Conservation (phyloP, 1,140 invertebrate species). For the Drosophila tani region DNA sequence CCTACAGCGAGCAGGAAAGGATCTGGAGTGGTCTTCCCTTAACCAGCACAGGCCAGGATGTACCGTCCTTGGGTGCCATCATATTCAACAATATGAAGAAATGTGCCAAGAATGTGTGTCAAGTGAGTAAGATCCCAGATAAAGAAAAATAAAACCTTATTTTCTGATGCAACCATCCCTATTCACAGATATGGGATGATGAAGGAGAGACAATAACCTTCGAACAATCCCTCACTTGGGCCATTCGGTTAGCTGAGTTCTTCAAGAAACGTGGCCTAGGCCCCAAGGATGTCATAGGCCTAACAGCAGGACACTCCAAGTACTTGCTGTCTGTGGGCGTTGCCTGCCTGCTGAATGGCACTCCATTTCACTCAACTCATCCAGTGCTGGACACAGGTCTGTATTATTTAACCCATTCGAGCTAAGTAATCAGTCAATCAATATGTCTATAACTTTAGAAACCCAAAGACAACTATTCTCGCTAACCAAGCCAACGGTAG, state of each 20-base stretch:
- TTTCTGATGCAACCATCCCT: not conserved
- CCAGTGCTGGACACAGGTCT: slow-evolving; percentile 64
- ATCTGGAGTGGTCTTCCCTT: slow-evolving; percentile 3
- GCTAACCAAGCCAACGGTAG: slow-evolving; percentile 64
- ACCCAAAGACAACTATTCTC: slow-evolving; percentile 59
- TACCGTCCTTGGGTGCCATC: not conserved
- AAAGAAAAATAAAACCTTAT: not conserved
- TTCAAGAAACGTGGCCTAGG: slow-evolving; percentile 55
- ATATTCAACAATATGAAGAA: slow-evolving; percentile 66
- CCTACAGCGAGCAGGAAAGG: not conserved
- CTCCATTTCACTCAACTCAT: slow-evolving; percentile 64
- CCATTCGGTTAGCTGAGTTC: slow-evolving; percentile 67
- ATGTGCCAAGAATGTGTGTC: slow-evolving; percentile 61
- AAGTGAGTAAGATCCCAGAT: slow-evolving; percentile 29
- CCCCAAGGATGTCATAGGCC: slow-evolving; percentile 71
- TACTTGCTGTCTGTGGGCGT: slow-evolving; percentile 67
- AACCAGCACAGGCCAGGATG: not conserved
- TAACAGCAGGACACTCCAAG: slow-evolving; percentile 65
- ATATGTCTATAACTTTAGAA: slow-evolving; percentile 27
- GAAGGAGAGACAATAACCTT: slow-evolving; percentile 62
- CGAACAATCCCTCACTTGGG: slow-evolving; percentile 55
- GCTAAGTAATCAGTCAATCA: not conserved
- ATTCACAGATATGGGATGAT: slow-evolving; percentile 58
- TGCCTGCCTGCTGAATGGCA: slow-evolving; percentile 70
- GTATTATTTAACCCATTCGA: not conserved